Evolutionary conservation across 2,888 invertebrate genomes (phyloP), one percentile per base, ranked within the genome.

Genomic region (Nycteola revayana): DNA sequence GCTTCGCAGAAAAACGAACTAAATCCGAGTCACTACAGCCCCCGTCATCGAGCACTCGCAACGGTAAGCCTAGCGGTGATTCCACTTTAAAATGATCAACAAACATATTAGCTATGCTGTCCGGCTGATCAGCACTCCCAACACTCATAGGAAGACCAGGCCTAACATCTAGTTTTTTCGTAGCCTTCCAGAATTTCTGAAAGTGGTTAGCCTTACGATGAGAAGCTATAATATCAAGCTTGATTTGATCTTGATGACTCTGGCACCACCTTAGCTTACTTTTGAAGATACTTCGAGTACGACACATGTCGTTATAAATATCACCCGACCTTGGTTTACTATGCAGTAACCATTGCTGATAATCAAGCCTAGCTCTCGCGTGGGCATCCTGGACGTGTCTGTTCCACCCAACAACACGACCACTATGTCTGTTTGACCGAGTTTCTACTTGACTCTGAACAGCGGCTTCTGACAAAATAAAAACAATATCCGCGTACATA

Each of bases 401-500:
- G 8, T 32, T 32, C 32, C 32, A 25, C 1, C 32, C 32, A 17
- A 7, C 14, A 7, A 24, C 5, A 7, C 5, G 7, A n/a, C 24
- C 8, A 22, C 9, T 3, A 10, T 28, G 9, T 28, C 8, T 29
- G 7, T n/a, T 10, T 4, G 10, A 9, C 9, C n/a, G n/a, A n/a
- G n/a, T n/a, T n/a, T n/a, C n/a, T n/a, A n/a, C n/a, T n/a, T n/a
- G n/a, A n/a, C n/a, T n/a, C n/a, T n/a, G n/a, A n/a, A n/a, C n/a
- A n/a, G n/a, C n/a, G n/a, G 45, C 36, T 7, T 41, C 23, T 5
- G 11, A 10, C 5, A 50, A 18, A 6, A 36, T 23, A 9, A 10
- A 5, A 1, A 49, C 29, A 9, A 54, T 33, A 23, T 41, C 31
- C 2, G 2, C 10, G 32, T 53, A 53, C 30, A 53, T 11, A 1